Percentiles rank a stretch among this genome's conserved stretches.
phyloP scores from a whole-genome alignment of 2,797 vertebrate species.

The Craterocephalus amniculus region DNA sequence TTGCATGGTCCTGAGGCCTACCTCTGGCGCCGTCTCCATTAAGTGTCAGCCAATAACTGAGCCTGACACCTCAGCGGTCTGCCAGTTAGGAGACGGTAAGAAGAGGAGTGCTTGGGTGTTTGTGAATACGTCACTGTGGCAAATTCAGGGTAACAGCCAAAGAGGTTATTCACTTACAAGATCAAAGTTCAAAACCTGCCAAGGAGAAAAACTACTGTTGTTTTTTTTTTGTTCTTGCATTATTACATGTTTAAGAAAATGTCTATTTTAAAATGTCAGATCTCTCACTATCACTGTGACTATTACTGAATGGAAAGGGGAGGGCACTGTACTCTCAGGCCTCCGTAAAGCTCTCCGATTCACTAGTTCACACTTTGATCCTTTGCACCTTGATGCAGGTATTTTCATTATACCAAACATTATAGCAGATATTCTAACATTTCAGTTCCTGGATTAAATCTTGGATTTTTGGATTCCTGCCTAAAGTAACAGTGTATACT shows the following conservation, averaged over 20 bases:
- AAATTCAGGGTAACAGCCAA: slow-evolving; percentile 31
- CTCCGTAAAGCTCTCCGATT: too few species aligned
- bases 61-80: slow-evolving; percentile 18
- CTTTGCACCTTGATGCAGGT: neutral
- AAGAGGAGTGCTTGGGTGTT: slow-evolving; percentile 46
- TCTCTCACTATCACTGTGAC: neutral
- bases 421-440: too few species aligned
- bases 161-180: slow-evolving; percentile 2
- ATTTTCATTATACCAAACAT: too few species aligned
- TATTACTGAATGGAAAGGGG: neutral
- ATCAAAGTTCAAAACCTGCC: neutral
- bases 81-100: slow-evolving; percentile 27
- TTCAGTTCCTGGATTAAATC: too few species aligned
- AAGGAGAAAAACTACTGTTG: neutral
- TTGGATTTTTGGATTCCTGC: too few species aligned
- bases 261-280: neutral
- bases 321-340: neutral
- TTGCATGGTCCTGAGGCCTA: slow-evolving; percentile 59
- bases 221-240: neutral
- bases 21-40: slow-evolving; percentile 13
- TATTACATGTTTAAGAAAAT: neutral
- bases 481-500: too few species aligned
- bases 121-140: slow-evolving; percentile 35
- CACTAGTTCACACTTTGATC: neutral
- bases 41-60: slow-evolving; percentile 42